Percentiles rank a stretch among this genome's conserved stretches.
Conservation (phyloP, 1,140 invertebrate genomes). For the Alviniconcha marisindica region DNA sequence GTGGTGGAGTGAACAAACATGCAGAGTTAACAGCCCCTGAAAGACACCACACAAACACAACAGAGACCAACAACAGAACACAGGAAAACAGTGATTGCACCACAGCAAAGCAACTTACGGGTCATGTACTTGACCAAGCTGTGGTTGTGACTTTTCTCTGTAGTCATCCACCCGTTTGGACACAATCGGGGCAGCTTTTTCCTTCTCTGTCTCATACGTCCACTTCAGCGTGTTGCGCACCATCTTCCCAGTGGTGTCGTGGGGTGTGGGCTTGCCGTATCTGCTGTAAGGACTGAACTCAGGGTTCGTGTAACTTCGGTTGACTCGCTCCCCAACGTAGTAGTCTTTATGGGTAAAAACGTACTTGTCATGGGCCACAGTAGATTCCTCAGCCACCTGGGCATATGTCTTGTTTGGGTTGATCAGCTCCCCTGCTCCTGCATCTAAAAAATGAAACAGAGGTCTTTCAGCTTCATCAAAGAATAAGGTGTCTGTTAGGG, state of each 20-base stretch:
- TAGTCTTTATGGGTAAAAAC: constrained; percentile 69
- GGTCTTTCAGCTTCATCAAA: neutral
- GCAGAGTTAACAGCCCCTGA: too few species aligned
- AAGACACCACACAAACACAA: too few species aligned
- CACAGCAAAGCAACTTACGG: constrained; percentile 66
- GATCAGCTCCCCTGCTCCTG: constrained; percentile 71
- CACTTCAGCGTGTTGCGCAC: constrained; percentile 69
- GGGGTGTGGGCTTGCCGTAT: constrained; percentile 74
- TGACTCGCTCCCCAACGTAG: constrained; percentile 68
- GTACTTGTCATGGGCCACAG: constrained; percentile 71
- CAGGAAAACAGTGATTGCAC: too few species aligned
- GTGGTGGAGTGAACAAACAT: too few species aligned
- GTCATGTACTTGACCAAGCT: constrained; percentile 73
- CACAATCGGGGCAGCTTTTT: constrained; percentile 71
- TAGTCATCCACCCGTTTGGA: constrained; percentile 73
- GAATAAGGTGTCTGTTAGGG: neutral
- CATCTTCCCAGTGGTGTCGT: constrained; percentile 68
- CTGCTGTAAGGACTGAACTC: constrained; percentile 56
- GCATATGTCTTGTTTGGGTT: constrained; percentile 73
- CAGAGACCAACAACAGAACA: too few species aligned
- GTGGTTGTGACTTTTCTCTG: constrained; percentile 71
- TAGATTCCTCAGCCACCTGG: constrained; percentile 68
- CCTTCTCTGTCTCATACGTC: constrained; percentile 66
- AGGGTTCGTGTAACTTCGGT: constrained; percentile 65
- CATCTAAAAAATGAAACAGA: constrained; percentile 60